A percentile compares a stretch with the other conserved stretches of the same genome.
Conservation (phyloP, 2,113 vertebrate genomes). For the Sinocyclocheilus maitianheensis region DNA sequence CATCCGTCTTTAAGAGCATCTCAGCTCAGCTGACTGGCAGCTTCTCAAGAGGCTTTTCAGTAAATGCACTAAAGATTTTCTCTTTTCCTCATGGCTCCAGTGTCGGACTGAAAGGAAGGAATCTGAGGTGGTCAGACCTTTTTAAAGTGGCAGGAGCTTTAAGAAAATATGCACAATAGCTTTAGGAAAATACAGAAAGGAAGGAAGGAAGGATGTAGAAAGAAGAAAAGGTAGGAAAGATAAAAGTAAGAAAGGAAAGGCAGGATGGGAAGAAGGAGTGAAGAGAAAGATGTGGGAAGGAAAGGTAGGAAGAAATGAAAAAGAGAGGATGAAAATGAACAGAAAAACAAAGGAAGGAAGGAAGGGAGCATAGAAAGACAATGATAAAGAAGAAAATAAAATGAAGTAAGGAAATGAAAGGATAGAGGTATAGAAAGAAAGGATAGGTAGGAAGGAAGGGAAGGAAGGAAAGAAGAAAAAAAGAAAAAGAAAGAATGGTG, state of each 20-base stretch:
- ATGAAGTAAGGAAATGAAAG: background rate
- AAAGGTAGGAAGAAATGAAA: too few relatives aligned
- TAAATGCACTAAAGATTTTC: conserved; percentile 25
- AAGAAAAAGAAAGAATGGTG: background rate
- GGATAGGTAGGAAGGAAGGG: background rate
- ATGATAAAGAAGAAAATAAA: background rate
- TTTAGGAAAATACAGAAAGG: too few relatives aligned
- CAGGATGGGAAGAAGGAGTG: too few relatives aligned
- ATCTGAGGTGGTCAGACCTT: conserved; percentile 12
- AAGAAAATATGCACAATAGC: background rate
- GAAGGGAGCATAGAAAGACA: background rate
- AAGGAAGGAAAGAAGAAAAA: background rate
- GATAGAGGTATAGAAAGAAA: too few relatives aligned
- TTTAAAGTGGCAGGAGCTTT: background rate
- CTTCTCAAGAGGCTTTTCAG: conserved; percentile 16
- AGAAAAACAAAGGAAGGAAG: background rate
- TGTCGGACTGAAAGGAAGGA: background rate
- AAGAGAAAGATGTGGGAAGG: too few relatives aligned
- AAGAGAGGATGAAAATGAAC: too few relatives aligned
- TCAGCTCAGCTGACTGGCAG: conserved; percentile 36
- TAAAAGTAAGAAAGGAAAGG: too few relatives aligned
- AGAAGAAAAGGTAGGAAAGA: too few relatives aligned
- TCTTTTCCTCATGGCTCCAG: background rate
- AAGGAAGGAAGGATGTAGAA: background rate
- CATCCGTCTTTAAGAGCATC: conserved; percentile 24